Evolutionary conservation across 2,113 vertebrate genomes (phyloP).

Genomic region (Peromyscus leucopus): DNA sequence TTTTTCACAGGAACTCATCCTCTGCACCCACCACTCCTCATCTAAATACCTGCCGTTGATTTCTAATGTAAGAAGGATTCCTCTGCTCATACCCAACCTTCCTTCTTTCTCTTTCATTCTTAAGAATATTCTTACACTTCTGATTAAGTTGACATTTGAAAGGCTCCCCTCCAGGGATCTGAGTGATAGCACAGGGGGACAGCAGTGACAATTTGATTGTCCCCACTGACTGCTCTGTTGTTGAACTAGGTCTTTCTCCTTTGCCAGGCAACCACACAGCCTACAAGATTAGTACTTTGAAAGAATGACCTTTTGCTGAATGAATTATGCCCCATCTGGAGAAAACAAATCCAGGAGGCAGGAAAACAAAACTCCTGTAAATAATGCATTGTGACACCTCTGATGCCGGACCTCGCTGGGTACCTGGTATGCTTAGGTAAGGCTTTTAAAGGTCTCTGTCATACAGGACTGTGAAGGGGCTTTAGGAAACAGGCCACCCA

Average conservation of each 20-base stretch:
- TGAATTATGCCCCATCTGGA: slow-evolving; percentile 65
- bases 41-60: not conserved
- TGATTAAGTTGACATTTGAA: slow-evolving; percentile 24
- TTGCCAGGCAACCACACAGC: slow-evolving; percentile 42
- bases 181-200: not conserved
- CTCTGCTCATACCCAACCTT: not conserved
- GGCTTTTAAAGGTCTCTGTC: not conserved
- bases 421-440: not conserved
- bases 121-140: not conserved
- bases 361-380: slow-evolving; percentile 68
- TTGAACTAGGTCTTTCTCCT: slow-evolving; percentile 37
- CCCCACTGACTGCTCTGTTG: slow-evolving; percentile 17
- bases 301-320: slow-evolving; percentile 74
- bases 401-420: slow-evolving; percentile 1
- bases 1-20: not conserved
- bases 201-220: not conserved
- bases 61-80: not conserved
- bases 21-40: not conserved
- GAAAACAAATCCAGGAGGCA: slow-evolving; percentile 67
- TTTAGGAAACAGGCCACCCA: not conserved
- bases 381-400: slow-evolving; percentile 57
- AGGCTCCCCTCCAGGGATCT: not conserved
- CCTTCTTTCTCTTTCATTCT: slow-evolving; percentile 25
- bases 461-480: not conserved
- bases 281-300: slow-evolving; percentile 69